phyloP scores from a whole-genome alignment of 2,888 invertebrate genomes.

The Augiades crinisus region DNA sequence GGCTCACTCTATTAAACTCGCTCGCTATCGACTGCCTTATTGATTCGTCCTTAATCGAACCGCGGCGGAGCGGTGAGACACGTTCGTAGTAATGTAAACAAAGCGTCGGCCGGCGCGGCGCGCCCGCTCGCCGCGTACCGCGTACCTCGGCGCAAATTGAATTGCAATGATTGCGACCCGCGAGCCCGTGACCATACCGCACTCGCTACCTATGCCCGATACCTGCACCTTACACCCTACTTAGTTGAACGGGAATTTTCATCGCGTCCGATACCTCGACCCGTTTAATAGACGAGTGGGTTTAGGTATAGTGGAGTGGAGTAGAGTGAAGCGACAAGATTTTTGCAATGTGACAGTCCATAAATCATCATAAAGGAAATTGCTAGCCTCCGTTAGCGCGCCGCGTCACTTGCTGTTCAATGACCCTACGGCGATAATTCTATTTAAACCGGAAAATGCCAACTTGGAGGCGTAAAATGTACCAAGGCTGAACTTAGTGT shows the following conservation, averaged over 20 bases:
- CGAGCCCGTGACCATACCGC: constrained; percentile 34
- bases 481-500: not conserved
- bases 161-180: constrained; percentile 63
- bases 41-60: constrained; percentile 78
- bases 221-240: not conserved
- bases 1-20: constrained; percentile 78
- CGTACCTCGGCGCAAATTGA: constrained; percentile 54
- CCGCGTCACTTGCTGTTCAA: constrained; percentile 29
- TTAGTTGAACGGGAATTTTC: not conserved
- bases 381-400: constrained; percentile 27
- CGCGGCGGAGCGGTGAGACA: constrained; percentile 55
- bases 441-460: constrained; percentile 24
- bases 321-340: constrained; percentile 11
- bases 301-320: not conserved
- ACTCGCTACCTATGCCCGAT: not conserved
- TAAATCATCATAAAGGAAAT: constrained; percentile 31
- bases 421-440: constrained; percentile 22
- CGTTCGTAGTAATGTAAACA: constrained; percentile 64
- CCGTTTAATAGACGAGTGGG: constrained; percentile 7
- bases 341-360: constrained; percentile 28
- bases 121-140: constrained; percentile 33
- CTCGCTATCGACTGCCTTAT: constrained; percentile 79
- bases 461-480: constrained; percentile 11
- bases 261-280: constrained; percentile 1
- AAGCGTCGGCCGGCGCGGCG: constrained; percentile 42